Percentiles rank a stretch among this genome's conserved stretches.
Evolutionary conservation across 2,888 invertebrate genomes (phyloP).

Genomic region (Megalurothrips usitatus): DNA sequence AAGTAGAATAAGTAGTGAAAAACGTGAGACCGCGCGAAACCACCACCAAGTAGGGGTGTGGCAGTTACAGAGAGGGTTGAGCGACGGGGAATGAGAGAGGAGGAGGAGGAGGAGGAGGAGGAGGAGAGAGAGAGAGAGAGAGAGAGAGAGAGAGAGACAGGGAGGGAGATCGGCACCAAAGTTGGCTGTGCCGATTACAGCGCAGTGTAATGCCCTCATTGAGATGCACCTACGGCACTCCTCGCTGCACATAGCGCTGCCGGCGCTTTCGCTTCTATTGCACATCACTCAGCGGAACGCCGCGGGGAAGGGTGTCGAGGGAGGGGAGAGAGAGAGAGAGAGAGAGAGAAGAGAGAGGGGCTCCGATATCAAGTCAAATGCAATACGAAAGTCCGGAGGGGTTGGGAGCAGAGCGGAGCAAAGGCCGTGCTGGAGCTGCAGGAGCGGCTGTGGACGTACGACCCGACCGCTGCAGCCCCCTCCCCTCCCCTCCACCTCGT

Average conservation of each 20-base stretch:
- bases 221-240: too few species aligned
- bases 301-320: too few species aligned
- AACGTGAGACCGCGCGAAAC: not conserved
- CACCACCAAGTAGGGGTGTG: not conserved
- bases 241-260: not conserved
- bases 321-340: not conserved
- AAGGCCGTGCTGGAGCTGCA: too few species aligned
- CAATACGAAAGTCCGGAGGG: too few species aligned
- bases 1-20: not conserved
- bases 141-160: not conserved
- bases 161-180: not conserved
- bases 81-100: not conserved
- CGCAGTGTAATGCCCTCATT: too few species aligned
- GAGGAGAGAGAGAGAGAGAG: conserved; percentile 4
- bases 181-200: not conserved
- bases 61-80: not conserved
- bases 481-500: too few species aligned
- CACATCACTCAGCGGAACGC: not conserved
- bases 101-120: not conserved
- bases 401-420: too few species aligned
- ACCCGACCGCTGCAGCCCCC: too few species aligned
- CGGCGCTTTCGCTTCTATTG: not conserved
- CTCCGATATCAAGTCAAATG: too few species aligned
- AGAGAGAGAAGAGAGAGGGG: not conserved
- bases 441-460: too few species aligned